Evolutionary conservation across 2,888 invertebrate genomes (phyloP).

Genomic region (Drosophila kanekoi): DNA sequence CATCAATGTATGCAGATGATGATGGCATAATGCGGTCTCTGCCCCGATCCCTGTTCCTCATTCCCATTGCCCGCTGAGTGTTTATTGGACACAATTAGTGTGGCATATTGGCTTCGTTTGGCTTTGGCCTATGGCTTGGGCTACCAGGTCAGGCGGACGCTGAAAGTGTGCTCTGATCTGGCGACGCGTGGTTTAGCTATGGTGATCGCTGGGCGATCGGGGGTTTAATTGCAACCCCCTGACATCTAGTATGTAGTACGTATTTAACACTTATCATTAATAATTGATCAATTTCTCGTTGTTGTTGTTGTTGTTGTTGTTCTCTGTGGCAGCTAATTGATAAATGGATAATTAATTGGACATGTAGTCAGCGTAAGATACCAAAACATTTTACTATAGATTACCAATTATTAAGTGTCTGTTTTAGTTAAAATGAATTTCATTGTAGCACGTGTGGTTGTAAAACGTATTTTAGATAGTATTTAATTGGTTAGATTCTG

Average conservation of each 20-base stretch:
- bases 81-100: constrained; percentile 79
- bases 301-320: constrained; percentile 10
- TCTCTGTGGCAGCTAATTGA: constrained; percentile 24
- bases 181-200: constrained; percentile 51
- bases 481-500: neutral
- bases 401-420: neutral
- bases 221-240: constrained; percentile 36
- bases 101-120: constrained; percentile 73
- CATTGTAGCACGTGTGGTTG: too few species aligned
- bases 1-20: constrained; percentile 80
- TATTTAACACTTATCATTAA: constrained; percentile 25
- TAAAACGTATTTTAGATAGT: neutral
- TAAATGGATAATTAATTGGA: constrained; percentile 35
- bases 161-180: constrained; percentile 52
- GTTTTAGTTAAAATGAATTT: neutral
- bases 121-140: constrained; percentile 26
- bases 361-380: neutral
- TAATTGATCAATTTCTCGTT: constrained; percentile 37
- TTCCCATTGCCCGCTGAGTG: constrained; percentile 62
- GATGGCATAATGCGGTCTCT: constrained; percentile 71
- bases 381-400: constrained; percentile 8
- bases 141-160: constrained; percentile 53
- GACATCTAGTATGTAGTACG: neutral
- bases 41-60: constrained; percentile 21
- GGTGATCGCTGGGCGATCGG: constrained; percentile 25